These are phyloP conservation scores for Lutraria rhynchaena DNA, from an alignment of 1,140 invertebrate genomes.

Conservation along the genomic window DNA sequence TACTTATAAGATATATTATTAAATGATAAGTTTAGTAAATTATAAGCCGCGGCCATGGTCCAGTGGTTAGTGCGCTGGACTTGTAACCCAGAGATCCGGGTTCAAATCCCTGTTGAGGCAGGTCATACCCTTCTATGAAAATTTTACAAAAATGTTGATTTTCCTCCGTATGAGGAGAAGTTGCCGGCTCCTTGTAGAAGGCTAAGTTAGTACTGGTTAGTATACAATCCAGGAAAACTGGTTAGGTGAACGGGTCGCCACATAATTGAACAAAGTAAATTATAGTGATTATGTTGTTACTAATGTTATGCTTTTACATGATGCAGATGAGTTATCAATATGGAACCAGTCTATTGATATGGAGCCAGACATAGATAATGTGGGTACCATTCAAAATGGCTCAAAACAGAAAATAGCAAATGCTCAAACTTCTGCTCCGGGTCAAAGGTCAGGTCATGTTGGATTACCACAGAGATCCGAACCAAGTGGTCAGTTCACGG, in stretches of 20 bases:
- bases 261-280: neutral
- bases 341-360: constrained; percentile 72
- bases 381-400: constrained; percentile 7
- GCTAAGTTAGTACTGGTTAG: no score
- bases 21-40: neutral
- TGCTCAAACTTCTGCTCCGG: neutral
- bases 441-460: neutral
- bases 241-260: no score
- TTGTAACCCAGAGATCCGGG: no score
- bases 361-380: constrained; percentile 46
- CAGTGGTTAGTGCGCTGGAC: no score
- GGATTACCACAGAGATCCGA: neutral
- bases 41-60: no score
- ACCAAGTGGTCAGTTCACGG: neutral
- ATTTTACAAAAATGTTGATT: no score
- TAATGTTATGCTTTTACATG: neutral
- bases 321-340: constrained; percentile 70
- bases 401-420: neutral
- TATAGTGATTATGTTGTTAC: neutral
- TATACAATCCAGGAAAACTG: no score
- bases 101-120: no score
- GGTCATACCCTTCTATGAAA: no score
- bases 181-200: no score
- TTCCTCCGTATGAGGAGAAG: no score
- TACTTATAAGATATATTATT: neutral